These are phyloP conservation scores for Muscina levida DNA, from an alignment of 2,888 invertebrate species.

Conservation along the genomic window DNA sequence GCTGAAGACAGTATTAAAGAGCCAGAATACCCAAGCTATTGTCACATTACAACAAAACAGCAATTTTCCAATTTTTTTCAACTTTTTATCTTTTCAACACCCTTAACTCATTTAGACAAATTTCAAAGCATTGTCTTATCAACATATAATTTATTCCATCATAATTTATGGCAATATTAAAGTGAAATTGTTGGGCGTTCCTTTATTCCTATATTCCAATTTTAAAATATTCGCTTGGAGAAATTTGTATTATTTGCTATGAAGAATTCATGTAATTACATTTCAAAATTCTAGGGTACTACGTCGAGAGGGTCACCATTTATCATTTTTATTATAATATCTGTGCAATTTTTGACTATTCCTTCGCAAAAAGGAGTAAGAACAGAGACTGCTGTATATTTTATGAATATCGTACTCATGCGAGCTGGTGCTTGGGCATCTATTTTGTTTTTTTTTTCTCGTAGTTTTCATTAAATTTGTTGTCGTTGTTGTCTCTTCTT, in stretches of 20 bases:
- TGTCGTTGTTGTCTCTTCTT: constrained; percentile 22
- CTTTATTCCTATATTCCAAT: neutral
- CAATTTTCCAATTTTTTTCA: too few relatives aligned
- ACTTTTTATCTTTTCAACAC: neutral
- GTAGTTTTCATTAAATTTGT: constrained; percentile 58
- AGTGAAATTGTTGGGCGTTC: constrained; percentile 23
- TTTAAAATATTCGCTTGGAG: neutral
- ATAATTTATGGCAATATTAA: constrained; percentile 27
- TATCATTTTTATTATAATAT: constrained; percentile 45
- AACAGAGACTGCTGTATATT: constrained; percentile 2
- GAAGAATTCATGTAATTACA: constrained; percentile 55
- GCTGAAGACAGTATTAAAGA: too few relatives aligned
- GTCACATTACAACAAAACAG: too few relatives aligned
- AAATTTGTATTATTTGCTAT: constrained; percentile 29
- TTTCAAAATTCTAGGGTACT: constrained; percentile 45
- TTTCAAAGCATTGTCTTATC: constrained; percentile 28
- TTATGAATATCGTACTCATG: constrained; percentile 18
- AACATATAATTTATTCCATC: constrained; percentile 29
- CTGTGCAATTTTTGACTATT: neutral
- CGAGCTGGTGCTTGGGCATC: neutral
- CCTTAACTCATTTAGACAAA: neutral
- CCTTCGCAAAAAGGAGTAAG: neutral
- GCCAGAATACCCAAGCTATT: too few relatives aligned
- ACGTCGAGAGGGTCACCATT: constrained; percentile 37
- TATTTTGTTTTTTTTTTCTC: constrained; percentile 33